phyloP scores from a whole-genome alignment of 2,113 vertebrate genomes.

The Trachemys scripta region DNA sequence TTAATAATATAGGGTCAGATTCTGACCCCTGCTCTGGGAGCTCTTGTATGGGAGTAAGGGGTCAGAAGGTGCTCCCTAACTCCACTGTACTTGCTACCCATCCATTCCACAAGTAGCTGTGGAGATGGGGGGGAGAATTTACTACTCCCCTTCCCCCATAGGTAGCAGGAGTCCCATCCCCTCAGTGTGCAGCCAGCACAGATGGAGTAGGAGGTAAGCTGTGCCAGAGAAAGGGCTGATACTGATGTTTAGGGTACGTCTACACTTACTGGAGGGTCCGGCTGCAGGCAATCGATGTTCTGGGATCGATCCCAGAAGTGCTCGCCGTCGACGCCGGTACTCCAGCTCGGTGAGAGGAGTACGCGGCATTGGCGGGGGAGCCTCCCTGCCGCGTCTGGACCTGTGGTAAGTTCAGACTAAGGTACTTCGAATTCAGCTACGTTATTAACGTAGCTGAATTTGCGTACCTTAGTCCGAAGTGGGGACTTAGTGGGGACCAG shows the following conservation, averaged over 20 bases:
- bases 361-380: too few species aligned
- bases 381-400: too few species aligned
- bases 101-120: not conserved
- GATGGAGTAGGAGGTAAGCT: not conserved
- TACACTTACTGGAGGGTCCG: too few species aligned
- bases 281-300: too few species aligned
- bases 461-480: too few species aligned
- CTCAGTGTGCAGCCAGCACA: not conserved
- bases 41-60: not conserved
- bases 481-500: too few species aligned
- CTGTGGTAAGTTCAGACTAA: too few species aligned
- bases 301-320: too few species aligned
- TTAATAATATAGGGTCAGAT: not conserved
- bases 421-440: too few species aligned
- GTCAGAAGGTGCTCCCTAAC: not conserved
- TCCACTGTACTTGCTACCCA: not conserved
- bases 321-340: too few species aligned
- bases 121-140: constrained; percentile 15
- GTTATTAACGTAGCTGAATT: too few species aligned
- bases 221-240: constrained; percentile 6
- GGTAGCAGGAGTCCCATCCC: not conserved
- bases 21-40: not conserved
- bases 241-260: not conserved
- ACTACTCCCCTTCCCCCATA: not conserved
- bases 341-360: too few species aligned